These are phyloP conservation scores for Caenorhabditis brenneri DNA, from an alignment of 1,140 invertebrate species.

Conservation along the genomic window DNA sequence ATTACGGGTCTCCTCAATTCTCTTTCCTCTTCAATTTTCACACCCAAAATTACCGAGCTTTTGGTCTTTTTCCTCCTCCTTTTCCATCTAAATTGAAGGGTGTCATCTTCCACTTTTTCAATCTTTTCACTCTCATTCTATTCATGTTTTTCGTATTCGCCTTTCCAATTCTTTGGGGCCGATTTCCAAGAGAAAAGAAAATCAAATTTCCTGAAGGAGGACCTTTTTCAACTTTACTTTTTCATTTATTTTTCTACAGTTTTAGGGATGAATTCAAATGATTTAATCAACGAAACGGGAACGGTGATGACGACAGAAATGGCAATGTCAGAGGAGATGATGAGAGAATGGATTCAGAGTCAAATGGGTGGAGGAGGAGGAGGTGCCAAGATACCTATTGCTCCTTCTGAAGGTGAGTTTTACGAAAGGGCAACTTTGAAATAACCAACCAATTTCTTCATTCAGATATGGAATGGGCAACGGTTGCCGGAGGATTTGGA, in stretches of 20 bases:
- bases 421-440: neutral
- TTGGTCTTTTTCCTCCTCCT: neutral
- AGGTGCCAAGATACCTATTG: neutral
- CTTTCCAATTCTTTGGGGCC: neutral
- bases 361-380: neutral
- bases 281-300: neutral
- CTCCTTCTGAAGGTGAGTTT: neutral
- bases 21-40: neutral
- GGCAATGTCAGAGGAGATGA: neutral
- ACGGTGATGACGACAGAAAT: neutral
- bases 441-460: neutral
- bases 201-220: no score
- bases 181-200: no score
- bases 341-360: constrained; percentile 27
- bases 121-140: neutral
- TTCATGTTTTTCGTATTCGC: neutral
- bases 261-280: neutral
- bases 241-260: neutral
- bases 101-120: neutral
- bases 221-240: neutral
- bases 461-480: constrained; percentile 33
- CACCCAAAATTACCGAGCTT: constrained; percentile 20
- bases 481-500: constrained; percentile 13
- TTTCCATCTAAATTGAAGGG: neutral
- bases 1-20: neutral